Conservation (phyloP, 2,113 vertebrate species). For the Microcebus tavaratra region DNA sequence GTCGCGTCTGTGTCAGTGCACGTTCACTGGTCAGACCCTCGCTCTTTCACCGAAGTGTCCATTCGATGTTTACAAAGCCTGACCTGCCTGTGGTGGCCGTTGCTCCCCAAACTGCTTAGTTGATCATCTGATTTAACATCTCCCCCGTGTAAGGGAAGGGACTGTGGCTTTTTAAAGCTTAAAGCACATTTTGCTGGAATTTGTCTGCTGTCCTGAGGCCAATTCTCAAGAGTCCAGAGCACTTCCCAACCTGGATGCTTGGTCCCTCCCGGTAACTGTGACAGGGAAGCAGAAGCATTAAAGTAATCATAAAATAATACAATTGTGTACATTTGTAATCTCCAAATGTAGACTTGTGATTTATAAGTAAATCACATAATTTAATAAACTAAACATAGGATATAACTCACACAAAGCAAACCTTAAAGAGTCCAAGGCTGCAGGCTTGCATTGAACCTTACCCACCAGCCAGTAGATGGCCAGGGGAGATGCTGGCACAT, state of each 20-base stretch:
- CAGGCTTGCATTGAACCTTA: not conserved
- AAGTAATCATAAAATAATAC: not conserved
- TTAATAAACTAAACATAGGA: not conserved
- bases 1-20: rapidly evolving
- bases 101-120: not conserved
- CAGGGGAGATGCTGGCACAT: not conserved
- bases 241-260: not conserved
- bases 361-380: not conserved
- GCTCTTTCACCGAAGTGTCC: not conserved
- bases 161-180: not conserved
- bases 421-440: not conserved
- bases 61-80: not conserved
- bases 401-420: not conserved
- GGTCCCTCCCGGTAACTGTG: not conserved
- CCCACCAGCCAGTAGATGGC: not conserved
- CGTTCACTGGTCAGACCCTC: not conserved
- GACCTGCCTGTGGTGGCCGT: rapidly evolving
- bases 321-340: not conserved
- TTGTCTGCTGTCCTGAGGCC: not conserved
- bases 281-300: not conserved
- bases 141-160: not conserved
- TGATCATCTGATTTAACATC: too few relatives aligned
- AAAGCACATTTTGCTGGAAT: not conserved
- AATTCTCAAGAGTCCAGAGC: not conserved
- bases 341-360: not conserved